Base-by-base conservation (phyloP, 2,113 vertebrate species). In the Callionymus lyra region DNA sequence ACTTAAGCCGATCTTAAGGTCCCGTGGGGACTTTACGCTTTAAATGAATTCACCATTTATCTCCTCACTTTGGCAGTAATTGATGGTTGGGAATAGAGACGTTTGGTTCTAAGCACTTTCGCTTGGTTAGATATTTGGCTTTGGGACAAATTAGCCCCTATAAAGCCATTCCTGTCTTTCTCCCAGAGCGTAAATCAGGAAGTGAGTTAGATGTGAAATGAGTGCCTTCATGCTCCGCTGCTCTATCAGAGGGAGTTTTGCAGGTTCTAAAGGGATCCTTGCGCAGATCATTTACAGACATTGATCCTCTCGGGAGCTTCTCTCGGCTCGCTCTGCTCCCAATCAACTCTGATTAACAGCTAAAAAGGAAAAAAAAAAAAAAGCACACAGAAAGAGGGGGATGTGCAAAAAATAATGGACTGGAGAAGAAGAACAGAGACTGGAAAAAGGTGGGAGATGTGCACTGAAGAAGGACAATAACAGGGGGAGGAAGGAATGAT, bases 231-330 rank as follows among this genome's bases (percentile, higher is more conserved):
- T 74, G 77, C 76, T 74, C 61, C 50, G 40, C 49, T 68, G 77
- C 66, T 56, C 79, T 65, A 77, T 81, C 75, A 74, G 71, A 79
- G 79, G 33, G 18, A 54, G 62, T 69, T 73, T 70, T 50, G 64
- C 71, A 53, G 73, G 68, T 69, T 74, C 72, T 76, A 76, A 78
- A 76, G 51, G 68, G 72, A 78, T 71, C 77, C 65, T 63, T 61
- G 62, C 72, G 37, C 75, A 69, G 75, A 82, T 82, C 77, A 79
- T 79, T 82, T 79, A 73, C 70, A 80, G 59, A 66, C 77, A 82
- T 82, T 77, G 80, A 82, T 82, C 77, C 80, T 75, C 77, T 16
- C 16, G 80, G 80, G 80, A 80, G 73, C 69, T 68, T 53, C 68
- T 63, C 64, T 59, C 55, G 32, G 70, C 62, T 57, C 67, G 63